These are phyloP conservation scores for Linurgus olivaceus DNA, from an alignment of 2,797 vertebrate species.

Conservation along the genomic window DNA sequence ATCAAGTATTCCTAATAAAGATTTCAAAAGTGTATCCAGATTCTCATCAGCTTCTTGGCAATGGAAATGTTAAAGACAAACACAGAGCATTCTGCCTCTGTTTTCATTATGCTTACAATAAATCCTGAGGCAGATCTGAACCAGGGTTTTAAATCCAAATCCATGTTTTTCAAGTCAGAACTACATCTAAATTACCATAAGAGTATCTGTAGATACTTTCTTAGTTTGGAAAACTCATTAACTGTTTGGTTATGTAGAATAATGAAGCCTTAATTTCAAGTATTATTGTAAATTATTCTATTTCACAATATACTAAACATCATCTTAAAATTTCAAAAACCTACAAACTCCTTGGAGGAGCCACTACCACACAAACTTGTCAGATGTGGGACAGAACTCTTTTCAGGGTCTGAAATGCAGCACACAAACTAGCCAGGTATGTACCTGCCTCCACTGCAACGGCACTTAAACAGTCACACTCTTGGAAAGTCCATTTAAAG, in stretches of 20 bases:
- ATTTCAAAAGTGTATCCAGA: background rate
- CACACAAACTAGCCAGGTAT: background rate
- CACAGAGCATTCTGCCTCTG: background rate
- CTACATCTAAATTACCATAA: background rate
- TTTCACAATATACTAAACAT: background rate
- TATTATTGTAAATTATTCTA: background rate
- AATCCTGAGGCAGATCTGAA: background rate
- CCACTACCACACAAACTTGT: background rate
- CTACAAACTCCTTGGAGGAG: background rate
- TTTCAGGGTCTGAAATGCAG: background rate
- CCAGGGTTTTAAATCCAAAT: background rate
- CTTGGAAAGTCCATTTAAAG: background rate
- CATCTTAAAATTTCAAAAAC: background rate
- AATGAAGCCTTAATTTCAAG: background rate
- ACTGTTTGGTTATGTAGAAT: background rate
- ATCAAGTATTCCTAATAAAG: background rate
- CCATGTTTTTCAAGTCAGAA: background rate
- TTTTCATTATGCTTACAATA: background rate
- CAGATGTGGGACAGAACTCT: background rate
- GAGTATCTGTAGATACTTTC: background rate
- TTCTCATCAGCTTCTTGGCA: background rate
- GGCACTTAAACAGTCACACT: background rate
- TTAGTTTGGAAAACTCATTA: background rate
- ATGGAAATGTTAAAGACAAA: background rate
- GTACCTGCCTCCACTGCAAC: background rate